Evolutionary conservation across 1,140 invertebrate species (phyloP).

Genomic region (Metaphire vulgaris): DNA sequence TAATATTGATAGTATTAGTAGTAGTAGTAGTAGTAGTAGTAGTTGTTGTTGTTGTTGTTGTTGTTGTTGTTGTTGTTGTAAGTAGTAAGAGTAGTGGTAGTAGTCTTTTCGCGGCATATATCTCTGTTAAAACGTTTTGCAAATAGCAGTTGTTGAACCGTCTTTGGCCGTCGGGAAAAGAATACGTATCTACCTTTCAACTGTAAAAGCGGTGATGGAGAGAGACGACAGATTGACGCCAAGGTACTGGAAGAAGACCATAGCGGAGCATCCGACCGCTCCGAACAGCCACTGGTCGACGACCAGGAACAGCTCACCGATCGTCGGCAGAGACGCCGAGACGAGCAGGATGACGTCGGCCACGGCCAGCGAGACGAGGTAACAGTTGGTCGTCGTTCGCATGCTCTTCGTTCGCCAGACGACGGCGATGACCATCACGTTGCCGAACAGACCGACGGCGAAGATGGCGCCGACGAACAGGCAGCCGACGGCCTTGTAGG

Average conservation of each 20-base stretch:
- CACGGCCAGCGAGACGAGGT: no score
- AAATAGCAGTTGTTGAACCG: no score
- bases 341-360: slow-evolving; percentile 57
- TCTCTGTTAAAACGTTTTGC: no score
- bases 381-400: slow-evolving; percentile 59
- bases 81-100: no score
- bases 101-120: no score
- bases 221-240: slow-evolving; percentile 70
- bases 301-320: slow-evolving; percentile 55
- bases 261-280: slow-evolving; percentile 55
- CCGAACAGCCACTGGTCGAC: slow-evolving; percentile 58
- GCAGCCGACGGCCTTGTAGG: background rate
- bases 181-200: no score
- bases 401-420: slow-evolving; percentile 38
- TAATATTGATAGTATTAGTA: no score
- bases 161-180: no score
- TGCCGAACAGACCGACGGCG: background rate
- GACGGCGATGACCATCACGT: slow-evolving; percentile 30
- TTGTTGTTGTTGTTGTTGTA: no score
- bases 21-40: no score
- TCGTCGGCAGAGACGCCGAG: slow-evolving; percentile 58
- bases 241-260: slow-evolving; percentile 59
- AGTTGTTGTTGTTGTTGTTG: no score
- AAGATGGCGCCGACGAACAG: background rate
- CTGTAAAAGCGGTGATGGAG: slow-evolving; percentile 85